phyloP scores from a whole-genome alignment of 2,113 vertebrate genomes.

The Laterallus jamaicensis region DNA sequence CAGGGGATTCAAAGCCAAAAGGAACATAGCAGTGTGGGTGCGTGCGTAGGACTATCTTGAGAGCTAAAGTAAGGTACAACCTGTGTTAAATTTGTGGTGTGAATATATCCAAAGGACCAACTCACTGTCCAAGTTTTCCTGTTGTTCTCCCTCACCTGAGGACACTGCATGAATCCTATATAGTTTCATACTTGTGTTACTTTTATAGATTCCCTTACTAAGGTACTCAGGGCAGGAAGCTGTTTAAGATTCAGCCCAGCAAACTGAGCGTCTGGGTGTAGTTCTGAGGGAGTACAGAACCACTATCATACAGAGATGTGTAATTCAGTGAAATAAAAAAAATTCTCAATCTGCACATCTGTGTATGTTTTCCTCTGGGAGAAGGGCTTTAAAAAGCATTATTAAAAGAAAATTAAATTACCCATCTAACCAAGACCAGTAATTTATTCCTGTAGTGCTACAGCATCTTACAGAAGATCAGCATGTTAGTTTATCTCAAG shows the following conservation, averaged over 20 bases:
- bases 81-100: background rate
- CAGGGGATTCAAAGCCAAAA: background rate
- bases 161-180: background rate
- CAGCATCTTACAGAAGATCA: background rate
- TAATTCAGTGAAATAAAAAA: background rate
- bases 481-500: background rate
- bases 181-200: background rate
- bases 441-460: background rate
- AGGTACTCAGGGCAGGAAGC: background rate
- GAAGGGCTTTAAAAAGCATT: background rate
- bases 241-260: background rate
- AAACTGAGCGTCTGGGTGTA: background rate
- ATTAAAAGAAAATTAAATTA: background rate
- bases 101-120: background rate
- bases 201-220: background rate
- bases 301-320: background rate
- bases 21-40: background rate
- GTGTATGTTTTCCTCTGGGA: background rate
- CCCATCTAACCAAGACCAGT: background rate
- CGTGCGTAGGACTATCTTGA: background rate
- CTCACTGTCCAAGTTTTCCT: background rate
- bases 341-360: background rate
- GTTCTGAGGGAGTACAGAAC: background rate
- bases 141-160: background rate
- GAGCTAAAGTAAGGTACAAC: background rate